Conservation (phyloP, 2,797 vertebrate genomes). For the Sphenopsis melanotis region DNA sequence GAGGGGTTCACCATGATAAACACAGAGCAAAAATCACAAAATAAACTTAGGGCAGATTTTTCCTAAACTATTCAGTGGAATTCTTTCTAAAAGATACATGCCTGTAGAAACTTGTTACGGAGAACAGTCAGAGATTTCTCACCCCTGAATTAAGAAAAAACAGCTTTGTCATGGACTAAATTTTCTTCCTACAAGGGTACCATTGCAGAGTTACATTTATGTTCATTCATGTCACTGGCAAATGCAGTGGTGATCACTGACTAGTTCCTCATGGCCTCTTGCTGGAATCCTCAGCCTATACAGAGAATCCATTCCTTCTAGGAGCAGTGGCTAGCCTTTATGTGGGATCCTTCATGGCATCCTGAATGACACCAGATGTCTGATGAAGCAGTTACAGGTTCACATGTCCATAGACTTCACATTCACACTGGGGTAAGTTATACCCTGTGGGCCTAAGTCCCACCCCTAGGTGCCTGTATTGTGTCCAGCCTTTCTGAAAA, state of each 20-base stretch:
- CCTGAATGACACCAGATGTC: neutral
- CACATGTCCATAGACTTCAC: neutral
- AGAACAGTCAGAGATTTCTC: neutral
- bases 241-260: neutral
- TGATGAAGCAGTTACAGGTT: neutral
- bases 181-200: neutral
- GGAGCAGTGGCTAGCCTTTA: neutral
- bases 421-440: neutral
- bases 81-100: neutral
- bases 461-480: neutral
- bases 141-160: neutral
- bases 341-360: neutral
- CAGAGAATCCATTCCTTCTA: neutral
- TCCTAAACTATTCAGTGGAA: neutral
- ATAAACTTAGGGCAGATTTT: neutral
- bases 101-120: neutral
- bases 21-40: neutral
- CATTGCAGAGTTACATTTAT: neutral
- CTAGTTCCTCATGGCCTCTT: neutral
- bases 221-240: neutral
- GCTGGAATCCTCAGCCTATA: neutral
- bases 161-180: neutral
- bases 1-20: neutral
- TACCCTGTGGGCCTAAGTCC: neutral
- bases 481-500: neutral